Base-by-base conservation (phyloP, 2,888 invertebrate genomes). In the Acleris holmiana region DNA sequence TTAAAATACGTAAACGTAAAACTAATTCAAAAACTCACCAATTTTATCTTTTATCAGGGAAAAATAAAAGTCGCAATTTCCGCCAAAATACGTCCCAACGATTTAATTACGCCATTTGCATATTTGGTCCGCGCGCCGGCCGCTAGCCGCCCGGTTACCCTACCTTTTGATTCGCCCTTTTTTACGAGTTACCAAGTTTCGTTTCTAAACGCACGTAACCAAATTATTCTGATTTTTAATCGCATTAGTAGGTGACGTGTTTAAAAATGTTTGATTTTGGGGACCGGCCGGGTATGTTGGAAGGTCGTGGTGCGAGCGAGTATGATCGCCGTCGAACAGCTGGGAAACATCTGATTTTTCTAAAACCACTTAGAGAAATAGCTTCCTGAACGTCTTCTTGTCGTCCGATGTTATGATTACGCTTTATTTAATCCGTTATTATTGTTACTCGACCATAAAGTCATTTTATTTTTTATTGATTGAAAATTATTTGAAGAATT, bases 41-140 rank as follows among this genome's bases (percentile, higher is more conserved):
- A 55, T 70, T 66, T 50, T 64, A 63, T 68, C 54, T 69, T 68
- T 67, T 67, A 75, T 66, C 64, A 65, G 61, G 47, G 46, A 35
- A 13, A 59, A 80, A 75, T 79, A 78, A 78, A 84, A 82, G 76
- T 77, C 77, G 79, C 82, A 73, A 77, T 78, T 80, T 80, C 67
- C 74, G 65, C 72, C 77, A 81, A 82, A 63, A 83, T 79, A 80
- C 77, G 79, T 79, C 75, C 76, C 72, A 71, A 71, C 73, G 77
- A 86, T 87, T 88, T 87, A 86, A 89, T 88, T 85, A 85, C 77
- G 69, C 56, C 76, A 88, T 88, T 88, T 84, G 84, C 88, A 89
- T 88, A 85, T 83, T 85, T 81, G 75, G 35, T 10, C 78, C 75
- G 70, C 72, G 70, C 72, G 68, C 72, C 70, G 75, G 73, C 64